phyloP scores from a whole-genome alignment of 2,797 vertebrate genomes.

The Sebastes taczanowskii region DNA sequence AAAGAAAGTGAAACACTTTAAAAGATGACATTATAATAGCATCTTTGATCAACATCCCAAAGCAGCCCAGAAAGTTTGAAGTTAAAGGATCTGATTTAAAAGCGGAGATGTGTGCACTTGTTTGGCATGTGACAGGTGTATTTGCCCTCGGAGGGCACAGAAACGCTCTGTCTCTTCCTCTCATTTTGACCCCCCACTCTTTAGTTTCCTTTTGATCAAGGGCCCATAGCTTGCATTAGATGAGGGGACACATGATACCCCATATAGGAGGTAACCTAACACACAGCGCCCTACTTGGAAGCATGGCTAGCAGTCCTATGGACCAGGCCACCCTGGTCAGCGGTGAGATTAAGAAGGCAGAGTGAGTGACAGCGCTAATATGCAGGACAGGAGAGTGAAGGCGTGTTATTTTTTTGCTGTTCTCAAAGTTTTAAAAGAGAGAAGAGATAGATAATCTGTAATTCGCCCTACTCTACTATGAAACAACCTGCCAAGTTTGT shows the following conservation, averaged over 20 bases:
- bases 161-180: slow-evolving; percentile 51
- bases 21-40: slow-evolving; percentile 25
- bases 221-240: slow-evolving; percentile 80
- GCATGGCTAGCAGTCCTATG: slow-evolving; percentile 59
- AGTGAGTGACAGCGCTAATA: slow-evolving; percentile 64
- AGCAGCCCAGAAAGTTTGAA: slow-evolving; percentile 22
- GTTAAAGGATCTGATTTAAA: slow-evolving; percentile 28
- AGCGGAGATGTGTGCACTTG: slow-evolving; percentile 11
- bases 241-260: slow-evolving; percentile 76
- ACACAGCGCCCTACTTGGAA: slow-evolving; percentile 69
- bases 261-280: slow-evolving; percentile 80
- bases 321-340: slow-evolving; percentile 74
- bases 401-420: slow-evolving; percentile 15
- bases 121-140: slow-evolving; percentile 53
- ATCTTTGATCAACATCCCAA: slow-evolving; percentile 25
- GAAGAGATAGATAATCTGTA: slow-evolving; percentile 11
- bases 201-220: slow-evolving; percentile 80
- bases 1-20: slow-evolving; percentile 10
- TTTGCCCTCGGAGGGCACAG: slow-evolving; percentile 38
- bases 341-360: slow-evolving; percentile 62
- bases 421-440: slow-evolving; percentile 15
- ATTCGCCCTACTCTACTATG: slow-evolving; percentile 41
- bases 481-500: slow-evolving; percentile 59
- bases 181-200: slow-evolving; percentile 50
- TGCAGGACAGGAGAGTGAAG: slow-evolving; percentile 3